phyloP scores from a whole-genome alignment of 2,113 vertebrate species.

The Alaudala cheleensis region DNA sequence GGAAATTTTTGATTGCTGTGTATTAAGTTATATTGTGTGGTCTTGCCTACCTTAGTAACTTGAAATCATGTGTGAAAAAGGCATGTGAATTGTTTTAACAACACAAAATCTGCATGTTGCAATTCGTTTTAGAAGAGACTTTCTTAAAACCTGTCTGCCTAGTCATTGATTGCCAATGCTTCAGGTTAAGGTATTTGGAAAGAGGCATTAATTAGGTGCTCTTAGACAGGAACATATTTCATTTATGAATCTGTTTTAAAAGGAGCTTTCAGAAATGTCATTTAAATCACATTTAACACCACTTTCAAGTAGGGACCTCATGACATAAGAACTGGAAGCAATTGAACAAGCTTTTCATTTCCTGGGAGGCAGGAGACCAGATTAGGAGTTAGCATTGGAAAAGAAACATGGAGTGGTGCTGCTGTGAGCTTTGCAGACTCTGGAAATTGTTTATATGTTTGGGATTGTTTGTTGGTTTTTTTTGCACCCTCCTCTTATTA shows the following conservation, averaged over 20 bases:
- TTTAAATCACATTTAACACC: background rate
- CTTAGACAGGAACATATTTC: background rate
- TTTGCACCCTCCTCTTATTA: background rate
- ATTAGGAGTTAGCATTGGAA: background rate
- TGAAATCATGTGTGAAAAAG: constrained; percentile 36
- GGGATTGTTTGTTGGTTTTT: background rate
- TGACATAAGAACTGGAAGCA: background rate
- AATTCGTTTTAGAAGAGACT: background rate
- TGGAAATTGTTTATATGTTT: background rate
- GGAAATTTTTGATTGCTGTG: constrained; percentile 53
- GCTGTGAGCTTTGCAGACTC: background rate
- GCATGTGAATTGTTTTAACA: constrained; percentile 34
- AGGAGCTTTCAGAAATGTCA: background rate
- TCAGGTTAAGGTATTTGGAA: constrained; percentile 39
- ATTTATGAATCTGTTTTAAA: background rate
- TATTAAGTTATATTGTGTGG: constrained; percentile 57
- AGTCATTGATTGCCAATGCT: constrained; percentile 35
- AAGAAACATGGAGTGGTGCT: background rate
- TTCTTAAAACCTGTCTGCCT: constrained; percentile 5
- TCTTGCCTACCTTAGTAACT: constrained; percentile 31
- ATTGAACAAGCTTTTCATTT: background rate
- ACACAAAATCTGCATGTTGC: background rate
- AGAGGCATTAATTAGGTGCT: background rate
- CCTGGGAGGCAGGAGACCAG: background rate
- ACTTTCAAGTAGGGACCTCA: background rate